Percentiles rank a stretch among this genome's conserved stretches.
These are phyloP conservation scores for Chaetura pelagica DNA, from an alignment of 2,113 vertebrate genomes.

Conservation along the genomic window DNA sequence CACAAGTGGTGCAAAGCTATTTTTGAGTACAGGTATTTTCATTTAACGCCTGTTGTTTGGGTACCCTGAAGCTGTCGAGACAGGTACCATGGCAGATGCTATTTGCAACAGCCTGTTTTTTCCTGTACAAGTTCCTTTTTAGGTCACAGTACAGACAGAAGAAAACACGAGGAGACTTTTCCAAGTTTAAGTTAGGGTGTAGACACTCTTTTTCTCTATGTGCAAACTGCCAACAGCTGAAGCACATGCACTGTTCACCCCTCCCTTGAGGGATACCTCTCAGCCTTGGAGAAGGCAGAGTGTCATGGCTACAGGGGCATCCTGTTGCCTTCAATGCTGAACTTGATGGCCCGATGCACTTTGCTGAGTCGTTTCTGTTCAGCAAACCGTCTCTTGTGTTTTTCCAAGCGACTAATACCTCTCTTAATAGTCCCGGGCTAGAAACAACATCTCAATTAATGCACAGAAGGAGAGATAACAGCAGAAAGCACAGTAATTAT, in stretches of 20 bases:
- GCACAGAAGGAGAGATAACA: conserved; percentile 68
- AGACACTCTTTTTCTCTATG: conserved; percentile 35
- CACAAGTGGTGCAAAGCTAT: background rate
- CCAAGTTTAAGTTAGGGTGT: conserved; percentile 41
- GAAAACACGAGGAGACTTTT: background rate
- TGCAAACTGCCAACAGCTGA: conserved; percentile 52
- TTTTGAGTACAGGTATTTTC: background rate
- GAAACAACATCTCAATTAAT: conserved; percentile 76
- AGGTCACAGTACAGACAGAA: conserved; percentile 28
- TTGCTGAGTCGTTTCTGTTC: conserved; percentile 88
- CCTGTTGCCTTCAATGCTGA: conserved; percentile 96
- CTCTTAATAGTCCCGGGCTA: conserved; percentile 88
- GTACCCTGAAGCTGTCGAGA: background rate
- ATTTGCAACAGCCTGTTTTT: background rate
- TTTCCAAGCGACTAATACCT: conserved; percentile 91
- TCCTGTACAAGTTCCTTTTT: conserved; percentile 33
- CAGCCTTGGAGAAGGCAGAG: conserved; percentile 56
- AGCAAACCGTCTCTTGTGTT: conserved; percentile 93
- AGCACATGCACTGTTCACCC: conserved; percentile 76
- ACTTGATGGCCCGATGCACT: conserved; percentile 89
- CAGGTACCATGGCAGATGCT: background rate
- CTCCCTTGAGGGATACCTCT: conserved; percentile 77
- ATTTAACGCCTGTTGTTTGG: background rate
- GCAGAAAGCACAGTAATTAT: conserved; percentile 58
- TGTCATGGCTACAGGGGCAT: conserved; percentile 89